Conservation (phyloP, 2,113 vertebrate genomes). For the Synodontis membranacea region DNA sequence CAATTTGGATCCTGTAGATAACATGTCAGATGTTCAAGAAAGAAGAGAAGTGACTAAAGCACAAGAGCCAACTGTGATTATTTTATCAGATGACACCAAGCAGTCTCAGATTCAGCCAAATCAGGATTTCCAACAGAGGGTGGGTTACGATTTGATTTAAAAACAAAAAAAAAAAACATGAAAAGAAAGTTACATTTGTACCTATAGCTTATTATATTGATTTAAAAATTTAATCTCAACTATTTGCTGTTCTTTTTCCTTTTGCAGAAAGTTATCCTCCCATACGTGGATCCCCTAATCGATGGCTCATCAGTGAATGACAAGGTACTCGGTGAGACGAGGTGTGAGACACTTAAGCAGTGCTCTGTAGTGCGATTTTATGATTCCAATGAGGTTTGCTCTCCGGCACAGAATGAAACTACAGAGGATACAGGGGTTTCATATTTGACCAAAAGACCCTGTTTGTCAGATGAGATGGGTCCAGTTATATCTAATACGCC, state of each 20-base stretch:
- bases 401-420: neutral
- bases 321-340: neutral
- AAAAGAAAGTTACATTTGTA: neutral
- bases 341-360: neutral
- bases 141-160: neutral
- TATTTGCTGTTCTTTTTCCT: neutral
- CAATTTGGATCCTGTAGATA: neutral
- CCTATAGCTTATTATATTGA: neutral
- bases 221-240: neutral
- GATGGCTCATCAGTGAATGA: slow-evolving; percentile 1
- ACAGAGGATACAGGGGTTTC: neutral
- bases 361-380: slow-evolving; percentile 4
- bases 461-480: neutral
- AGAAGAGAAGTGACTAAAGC: neutral
- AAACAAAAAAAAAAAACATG: neutral
- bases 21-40: neutral
- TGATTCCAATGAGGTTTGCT: neutral
- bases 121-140: slow-evolving; percentile 20
- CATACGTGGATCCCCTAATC: neutral
- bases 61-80: neutral
- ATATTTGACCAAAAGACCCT: neutral
- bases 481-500: neutral
- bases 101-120: neutral
- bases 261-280: neutral
- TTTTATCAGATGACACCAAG: slow-evolving; percentile 20